Percentiles rank a stretch among this genome's conserved stretches.
These are phyloP conservation scores for Ammodytes marinus DNA, from an alignment of 2,113 vertebrate genomes.

Conservation along the genomic window DNA sequence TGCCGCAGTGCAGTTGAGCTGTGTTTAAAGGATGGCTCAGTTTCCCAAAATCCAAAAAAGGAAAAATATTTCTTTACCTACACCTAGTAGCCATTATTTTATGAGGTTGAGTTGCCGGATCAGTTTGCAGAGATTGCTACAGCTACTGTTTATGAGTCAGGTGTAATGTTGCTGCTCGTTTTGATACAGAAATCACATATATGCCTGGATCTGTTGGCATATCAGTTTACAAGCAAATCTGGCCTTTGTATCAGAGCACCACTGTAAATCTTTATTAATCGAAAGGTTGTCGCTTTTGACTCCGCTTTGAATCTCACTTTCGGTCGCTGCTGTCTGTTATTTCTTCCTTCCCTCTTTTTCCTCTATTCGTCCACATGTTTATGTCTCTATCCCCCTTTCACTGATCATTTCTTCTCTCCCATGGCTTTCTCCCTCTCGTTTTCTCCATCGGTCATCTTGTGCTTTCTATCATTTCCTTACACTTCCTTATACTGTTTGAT, in stretches of 20 bases:
- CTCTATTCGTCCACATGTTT: conserved; percentile 1
- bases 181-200: background rate
- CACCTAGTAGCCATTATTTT: background rate
- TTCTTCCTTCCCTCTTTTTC: background rate
- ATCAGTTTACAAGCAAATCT: background rate
- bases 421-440: background rate
- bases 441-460: background rate
- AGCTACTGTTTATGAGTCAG: background rate
- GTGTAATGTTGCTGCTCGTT: background rate
- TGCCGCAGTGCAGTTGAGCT: background rate
- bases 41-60: background rate
- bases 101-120: background rate
- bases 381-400: background rate
- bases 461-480: background rate
- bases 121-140: background rate
- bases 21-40: background rate
- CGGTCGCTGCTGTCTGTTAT: background rate
- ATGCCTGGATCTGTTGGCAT: background rate
- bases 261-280: conserved; percentile 1
- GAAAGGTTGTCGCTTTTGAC: background rate
- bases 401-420: background rate
- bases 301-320: background rate
- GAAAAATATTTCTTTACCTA: background rate
- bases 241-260: background rate
- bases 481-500: background rate